phyloP scores from a whole-genome alignment of 2,797 vertebrate genomes.

The Phylloscopus collybita region DNA sequence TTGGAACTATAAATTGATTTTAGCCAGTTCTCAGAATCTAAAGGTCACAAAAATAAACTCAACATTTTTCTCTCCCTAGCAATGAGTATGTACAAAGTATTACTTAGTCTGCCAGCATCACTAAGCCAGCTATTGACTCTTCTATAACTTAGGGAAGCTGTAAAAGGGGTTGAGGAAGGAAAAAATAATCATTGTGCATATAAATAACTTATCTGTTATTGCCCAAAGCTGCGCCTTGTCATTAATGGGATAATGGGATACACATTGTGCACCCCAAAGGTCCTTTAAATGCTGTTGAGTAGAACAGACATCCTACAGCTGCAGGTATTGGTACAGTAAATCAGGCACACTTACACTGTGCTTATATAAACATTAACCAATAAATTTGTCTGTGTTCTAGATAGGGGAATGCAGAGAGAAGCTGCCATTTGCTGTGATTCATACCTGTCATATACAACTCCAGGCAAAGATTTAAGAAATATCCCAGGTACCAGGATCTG shows the following conservation, averaged over 20 bases:
- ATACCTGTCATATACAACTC: not conserved
- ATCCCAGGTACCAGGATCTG: not conserved
- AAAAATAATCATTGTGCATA: constrained; percentile 45
- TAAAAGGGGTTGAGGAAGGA: constrained; percentile 50
- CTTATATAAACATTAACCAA: not conserved
- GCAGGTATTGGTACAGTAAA: not conserved
- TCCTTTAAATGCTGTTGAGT: constrained; percentile 50
- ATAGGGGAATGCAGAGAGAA: not conserved
- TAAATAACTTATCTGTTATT: constrained; percentile 64
- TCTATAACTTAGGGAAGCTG: constrained; percentile 35
- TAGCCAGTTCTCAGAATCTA: constrained; percentile 57
- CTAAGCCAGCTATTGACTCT: constrained; percentile 58
- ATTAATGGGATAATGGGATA: constrained; percentile 60
- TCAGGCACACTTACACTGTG: not conserved
- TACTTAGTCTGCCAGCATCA: constrained; percentile 41
- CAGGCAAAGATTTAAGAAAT: constrained; percentile 1
- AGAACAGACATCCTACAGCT: not conserved
- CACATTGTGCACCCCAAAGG: constrained; percentile 38
- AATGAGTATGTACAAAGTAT: constrained; percentile 19
- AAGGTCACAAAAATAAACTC: constrained; percentile 67
- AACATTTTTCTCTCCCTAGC: constrained; percentile 25
- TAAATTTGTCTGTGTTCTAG: not conserved
- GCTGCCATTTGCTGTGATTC: constrained; percentile 8
- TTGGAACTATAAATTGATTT: constrained; percentile 71
- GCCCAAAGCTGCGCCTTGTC: not conserved